Evolutionary conservation across 2,797 vertebrate genomes (phyloP), one percentile per base, ranked within the genome.

Genomic region (Acrossocheilus fasciatus): DNA sequence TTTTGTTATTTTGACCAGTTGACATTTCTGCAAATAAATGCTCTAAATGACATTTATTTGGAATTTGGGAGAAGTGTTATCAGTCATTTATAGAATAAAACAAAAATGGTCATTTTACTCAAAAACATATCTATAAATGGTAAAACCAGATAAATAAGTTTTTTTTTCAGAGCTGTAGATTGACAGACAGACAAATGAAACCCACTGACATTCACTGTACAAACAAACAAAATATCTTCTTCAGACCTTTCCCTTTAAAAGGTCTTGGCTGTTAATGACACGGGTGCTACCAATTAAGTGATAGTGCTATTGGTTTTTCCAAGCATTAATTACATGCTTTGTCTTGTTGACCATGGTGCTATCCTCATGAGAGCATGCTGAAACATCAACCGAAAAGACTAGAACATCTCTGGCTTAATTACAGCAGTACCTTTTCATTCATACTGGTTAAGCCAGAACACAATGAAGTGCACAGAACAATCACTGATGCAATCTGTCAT

Each of bases 391-490:
- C 68, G 80, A 87, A 83, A 47, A 75, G 39, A 78, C 43, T 41
- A 45, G 45, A 73, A 68, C 41, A 74, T 83, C 72, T 86, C 45
- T 68, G 52, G 52, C n/a, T 84, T 82, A 83, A 85, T 88, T 85
- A 87, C 52, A 64, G 72, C 74, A 75, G 78, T 14, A 78, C 50
- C 26, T 85, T 86, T 62, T 82, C 76, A 78, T 81, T 87, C 74
- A 70, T 30, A 62, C 72, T 68, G 74, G 73, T 89, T 62, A 88
- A 87, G 83, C 47, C 62, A 70, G 30, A 87, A 80, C 43, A 78
- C 64, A 82, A 86, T 84, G 81, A 88, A 84, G 57, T 50, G 34
- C 34, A 47, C 57, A 87, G 78, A 88, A 87, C 81, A 75, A 87
- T 79, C 75, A 77, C 30, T 45, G 75, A 83, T 69, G 76, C 59